Evolutionary conservation across 2,797 vertebrate species (phyloP), one percentile per base, ranked within the genome.

Genomic region (Oreortyx pictus): DNA sequence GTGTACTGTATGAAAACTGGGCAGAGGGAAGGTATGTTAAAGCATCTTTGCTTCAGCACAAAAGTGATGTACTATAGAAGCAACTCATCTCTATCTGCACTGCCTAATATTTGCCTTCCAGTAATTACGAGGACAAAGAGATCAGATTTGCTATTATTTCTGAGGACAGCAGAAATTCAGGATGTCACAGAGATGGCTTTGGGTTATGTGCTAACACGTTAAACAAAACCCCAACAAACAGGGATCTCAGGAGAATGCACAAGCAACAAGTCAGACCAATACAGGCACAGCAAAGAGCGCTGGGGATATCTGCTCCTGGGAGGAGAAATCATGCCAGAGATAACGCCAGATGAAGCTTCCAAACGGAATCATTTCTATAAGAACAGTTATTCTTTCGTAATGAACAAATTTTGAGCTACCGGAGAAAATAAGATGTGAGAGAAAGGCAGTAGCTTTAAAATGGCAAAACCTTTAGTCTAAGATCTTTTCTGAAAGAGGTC

Each of bases 401-500:
- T 29, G 54, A 57, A 31, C 12, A 8, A 39, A 54, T 93, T 62
- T 23, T 71, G 11, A 87, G 27, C 41, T 89, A 64, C 6, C 5
- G 65, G 23, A 57, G 24, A 74, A 82, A 66, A 43, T 46, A 73
- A 84, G 56, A 61, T 15, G 64, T 3, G 20, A 75, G 20, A 75
- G 33, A 86, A 90, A 4, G 2, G 2, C 5, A 2, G 4, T 71
- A 10, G 7, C 66, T 31, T 33, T 16, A 85, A 68, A 17, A 82
- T 9, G 10, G 14, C 15, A 88, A 81, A 90, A 86, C 27, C 20
- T 47, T 78, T 9, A 57, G 19, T 4, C 4, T 18, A 54, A 86
- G 20, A 50, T 82, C 29, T 23, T 3, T 61, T 71, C 49, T 49
- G 87, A 94, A 94, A 90, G 41, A 93, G 57, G 86, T 77, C 84